Evolutionary conservation across 2,113 vertebrate genomes (phyloP).

Genomic region (Rana temporaria): DNA sequence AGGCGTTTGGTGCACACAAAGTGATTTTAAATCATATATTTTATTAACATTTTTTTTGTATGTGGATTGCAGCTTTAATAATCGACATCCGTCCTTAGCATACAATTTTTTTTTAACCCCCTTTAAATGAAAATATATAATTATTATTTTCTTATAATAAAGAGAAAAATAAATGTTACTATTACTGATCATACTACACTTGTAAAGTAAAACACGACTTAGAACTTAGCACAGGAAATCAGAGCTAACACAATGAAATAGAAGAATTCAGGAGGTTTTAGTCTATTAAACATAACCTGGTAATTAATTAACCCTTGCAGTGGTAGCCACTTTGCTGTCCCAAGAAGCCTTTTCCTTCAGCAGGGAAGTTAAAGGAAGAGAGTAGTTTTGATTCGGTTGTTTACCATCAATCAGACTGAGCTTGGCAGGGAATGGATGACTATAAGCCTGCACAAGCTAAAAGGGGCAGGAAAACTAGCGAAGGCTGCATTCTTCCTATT

Average conservation of each 20-base stretch:
- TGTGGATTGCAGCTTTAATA: no score
- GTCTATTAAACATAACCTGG: background rate
- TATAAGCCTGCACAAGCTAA: slow-evolving; percentile 75
- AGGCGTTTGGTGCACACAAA: no score
- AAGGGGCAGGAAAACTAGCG: slow-evolving; percentile 84
- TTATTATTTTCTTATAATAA: no score
- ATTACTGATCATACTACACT: no score
- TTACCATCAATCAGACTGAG: slow-evolving; percentile 82
- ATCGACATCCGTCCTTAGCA: no score
- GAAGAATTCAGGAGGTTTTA: background rate
- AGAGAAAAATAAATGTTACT: no score
- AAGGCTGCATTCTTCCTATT: slow-evolving; percentile 85
- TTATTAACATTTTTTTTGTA: no score
- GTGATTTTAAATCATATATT: no score
- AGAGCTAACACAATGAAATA: background rate
- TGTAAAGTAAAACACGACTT: no score
- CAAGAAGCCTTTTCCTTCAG: background rate
- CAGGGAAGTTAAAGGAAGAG: slow-evolving; percentile 66
- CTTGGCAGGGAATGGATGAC: slow-evolving; percentile 81
- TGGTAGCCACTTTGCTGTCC: background rate
- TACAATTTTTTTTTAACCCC: no score
- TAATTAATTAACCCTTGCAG: background rate
- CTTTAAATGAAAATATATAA: no score
- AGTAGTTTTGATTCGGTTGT: slow-evolving; percentile 78
- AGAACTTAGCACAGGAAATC: no score